Base-by-base conservation (phyloP, 2,888 invertebrate species). In the Volucella inanis region DNA sequence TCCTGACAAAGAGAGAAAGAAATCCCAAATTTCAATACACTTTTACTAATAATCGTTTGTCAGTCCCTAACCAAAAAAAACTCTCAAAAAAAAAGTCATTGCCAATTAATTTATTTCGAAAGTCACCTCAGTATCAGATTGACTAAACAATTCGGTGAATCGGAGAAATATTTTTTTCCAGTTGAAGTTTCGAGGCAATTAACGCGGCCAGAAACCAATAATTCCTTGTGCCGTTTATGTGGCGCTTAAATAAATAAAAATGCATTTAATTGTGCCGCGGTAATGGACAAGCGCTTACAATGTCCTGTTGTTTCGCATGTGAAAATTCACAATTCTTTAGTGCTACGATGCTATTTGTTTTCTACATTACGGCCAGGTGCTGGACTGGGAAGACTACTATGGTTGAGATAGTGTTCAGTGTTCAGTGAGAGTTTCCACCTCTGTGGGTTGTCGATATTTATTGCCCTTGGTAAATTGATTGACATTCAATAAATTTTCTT, bases 401-500 rank as follows among this genome's bases (percentile, higher is more conserved):
- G 41, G 9, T n/a, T 52, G 12, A 11, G 10, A 39, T 22, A 22
- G 41, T 52, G 10, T 54, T 72, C 50, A 14, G 41, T 52, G 62
- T 54, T 47, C 74, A 45, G n/a, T 18, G 18, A 74, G 68, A 74
- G 55, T 49, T 65, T 78, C 82, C 62, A 79, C 74, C 78, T 79
- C 57, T 41, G 0, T 14, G 49, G 8, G 2, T 41, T 8, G 12
- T 22, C 11, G 22, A 59, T 57, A 78, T 83, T 74, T 74, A 83
- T 83, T 39, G 62, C 68, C 18, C 74, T 74, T 74, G 68, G 74
- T 57, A 38, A 72, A 70, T 83, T 83, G 83, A 83, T 74, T 79
- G 83, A 74, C 78, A 68, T 78, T 72, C 78, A 61, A 83, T 83
- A 74, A 83, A 83, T 78, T 68, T 62, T 18, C 31, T 47, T 41